Percentiles rank a stretch among this genome's conserved stretches.
These are phyloP conservation scores for Tipula helvola DNA, from an alignment of 2,888 invertebrate species.

Conservation along the genomic window DNA sequence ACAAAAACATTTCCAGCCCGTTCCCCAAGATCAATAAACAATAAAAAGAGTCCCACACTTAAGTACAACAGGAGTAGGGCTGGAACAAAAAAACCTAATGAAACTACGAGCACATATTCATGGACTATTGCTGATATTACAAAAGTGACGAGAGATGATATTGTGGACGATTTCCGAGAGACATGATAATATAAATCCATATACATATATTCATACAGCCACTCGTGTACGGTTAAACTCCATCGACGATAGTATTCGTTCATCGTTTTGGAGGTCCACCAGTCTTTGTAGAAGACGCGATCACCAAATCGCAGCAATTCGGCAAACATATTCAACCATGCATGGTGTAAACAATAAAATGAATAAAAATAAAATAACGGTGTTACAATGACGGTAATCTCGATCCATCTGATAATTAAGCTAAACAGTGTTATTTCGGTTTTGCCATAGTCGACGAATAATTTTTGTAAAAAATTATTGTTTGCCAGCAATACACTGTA, in stretches of 20 bases:
- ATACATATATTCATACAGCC: conserved; percentile 77
- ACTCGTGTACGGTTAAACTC: conserved; percentile 84
- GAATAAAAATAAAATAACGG: conserved; percentile 47
- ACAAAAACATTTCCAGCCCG: not conserved
- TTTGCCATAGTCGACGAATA: conserved; percentile 24
- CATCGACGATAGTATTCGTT: conserved; percentile 73
- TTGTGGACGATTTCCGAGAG: conserved; percentile 27
- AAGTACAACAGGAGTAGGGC: conserved; percentile 64
- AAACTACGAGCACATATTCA: conserved; percentile 63
- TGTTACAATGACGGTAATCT: not conserved
- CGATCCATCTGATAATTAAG: conserved; percentile 50
- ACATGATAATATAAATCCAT: conserved; percentile 45
- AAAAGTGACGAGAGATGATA: conserved; percentile 50
- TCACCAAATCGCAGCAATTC: conserved; percentile 75
- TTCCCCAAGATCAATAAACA: conserved; percentile 29
- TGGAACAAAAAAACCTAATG: conserved; percentile 77
- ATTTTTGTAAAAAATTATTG: not conserved
- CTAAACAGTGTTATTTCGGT: conserved; percentile 42
- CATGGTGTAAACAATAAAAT: conserved; percentile 72
- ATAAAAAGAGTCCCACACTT: conserved; percentile 45
- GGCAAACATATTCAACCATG: conserved; percentile 81
- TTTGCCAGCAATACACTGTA: not conserved
- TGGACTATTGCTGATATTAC: conserved; percentile 69
- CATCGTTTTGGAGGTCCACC: conserved; percentile 77
- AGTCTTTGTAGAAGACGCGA: conserved; percentile 67